A percentile compares a stretch with the other conserved stretches of the same genome.
Conservation (phyloP, 2,888 invertebrate genomes). For the Megamerina dolium region DNA sequence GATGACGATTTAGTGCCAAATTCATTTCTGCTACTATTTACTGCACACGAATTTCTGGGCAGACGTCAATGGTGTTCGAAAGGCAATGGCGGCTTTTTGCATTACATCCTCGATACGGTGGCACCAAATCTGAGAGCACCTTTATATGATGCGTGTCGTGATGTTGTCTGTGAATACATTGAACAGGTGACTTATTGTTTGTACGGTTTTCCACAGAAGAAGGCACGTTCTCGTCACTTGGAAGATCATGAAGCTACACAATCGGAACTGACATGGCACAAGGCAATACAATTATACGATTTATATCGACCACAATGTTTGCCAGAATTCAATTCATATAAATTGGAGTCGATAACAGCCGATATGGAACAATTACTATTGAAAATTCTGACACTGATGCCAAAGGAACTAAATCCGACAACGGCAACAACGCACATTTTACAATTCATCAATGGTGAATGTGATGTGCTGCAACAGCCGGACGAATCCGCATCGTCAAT, state of each 20-base stretch:
- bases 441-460: conserved; percentile 60
- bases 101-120: conserved; percentile 70
- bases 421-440: conserved; percentile 58
- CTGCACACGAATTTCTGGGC: conserved; percentile 80
- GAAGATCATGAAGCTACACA: conserved; percentile 63
- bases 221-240: conserved; percentile 52
- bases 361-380: conserved; percentile 73
- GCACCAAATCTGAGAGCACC: conserved; percentile 65
- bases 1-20: conserved; percentile 60
- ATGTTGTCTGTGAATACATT: conserved; percentile 68
- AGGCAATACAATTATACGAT: conserved; percentile 70
- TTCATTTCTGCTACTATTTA: conserved; percentile 70
- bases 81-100: conserved; percentile 69
- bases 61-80: conserved; percentile 73
- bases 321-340: conserved; percentile 76
- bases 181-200: conserved; percentile 80
- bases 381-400: conserved; percentile 63
- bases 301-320: conserved; percentile 72
- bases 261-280: conserved; percentile 65
- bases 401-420: conserved; percentile 62
- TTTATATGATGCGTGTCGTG: conserved; percentile 57
- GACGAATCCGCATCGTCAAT: conserved; percentile 51
- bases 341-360: conserved; percentile 68
- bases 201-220: conserved; percentile 71
- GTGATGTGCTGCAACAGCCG: conserved; percentile 49